Base-by-base conservation (phyloP, 2,113 vertebrate species). In the Chamaetylas fuelleborni region DNA sequence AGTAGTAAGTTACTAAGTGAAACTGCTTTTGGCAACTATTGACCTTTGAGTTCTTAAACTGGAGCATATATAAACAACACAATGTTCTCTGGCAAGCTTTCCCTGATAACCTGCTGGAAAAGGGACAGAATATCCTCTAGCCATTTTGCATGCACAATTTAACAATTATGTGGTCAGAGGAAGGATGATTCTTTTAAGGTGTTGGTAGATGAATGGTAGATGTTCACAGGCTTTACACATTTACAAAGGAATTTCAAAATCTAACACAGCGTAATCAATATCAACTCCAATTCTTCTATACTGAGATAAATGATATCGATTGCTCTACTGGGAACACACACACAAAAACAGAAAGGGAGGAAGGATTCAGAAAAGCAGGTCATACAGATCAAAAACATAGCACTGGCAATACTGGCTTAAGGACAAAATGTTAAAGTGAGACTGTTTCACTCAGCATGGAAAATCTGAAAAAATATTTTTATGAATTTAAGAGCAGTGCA, bases 111-210 rank as follows among this genome's bases (percentile, higher is more conserved):
- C 97, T 98, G 90, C 95, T 98, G 97, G 96, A 97, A 97, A 96
- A 79, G 90, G 93, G 92, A 94, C 96, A 96, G 93, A 96, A 97
- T 98, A 96, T 95, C 98, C 97, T 91, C 95, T 77, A 97, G 98
- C 96, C 70, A 97, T 98, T 98, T 97, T 97, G 94, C 97, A 98
- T 94, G 97, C 97, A 97, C 97, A 97, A 98, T 98, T 98, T 98
- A 98, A 97, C 98, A 98, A 98, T 98, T 97, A 98, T 94, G 95
- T 94, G 92, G 97, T 97, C 94, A 97, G 95, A 94, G 95, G 93
- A 97, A 89, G 85, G 96, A 96, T 86, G 95, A 94, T 97, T 97
- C 95, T 96, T 92, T 95, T 95, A 96, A 96, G 90, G 90, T 96
- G 81, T 31, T 89, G 93, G 97, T 77, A 67, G 83, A 86, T 36